Conservation (phyloP, 2,113 vertebrate species). For the Nothocercus nigrocapillus region DNA sequence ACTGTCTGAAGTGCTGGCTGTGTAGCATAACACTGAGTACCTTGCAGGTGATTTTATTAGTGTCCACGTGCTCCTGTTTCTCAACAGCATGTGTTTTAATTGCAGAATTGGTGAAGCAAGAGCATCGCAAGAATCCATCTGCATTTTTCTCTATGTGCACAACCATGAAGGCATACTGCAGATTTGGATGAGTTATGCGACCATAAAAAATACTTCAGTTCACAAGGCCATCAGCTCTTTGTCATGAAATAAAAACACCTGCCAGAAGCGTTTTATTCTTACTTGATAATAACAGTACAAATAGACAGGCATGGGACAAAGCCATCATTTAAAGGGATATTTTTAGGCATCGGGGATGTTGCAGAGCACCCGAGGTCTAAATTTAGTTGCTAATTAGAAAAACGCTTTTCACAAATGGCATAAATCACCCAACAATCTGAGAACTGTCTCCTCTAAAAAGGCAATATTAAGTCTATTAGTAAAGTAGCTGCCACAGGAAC, state of each 20-base stretch:
- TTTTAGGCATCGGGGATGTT: slow-evolving; percentile 46
- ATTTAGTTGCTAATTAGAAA: slow-evolving; percentile 67
- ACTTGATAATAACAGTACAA: slow-evolving; percentile 52
- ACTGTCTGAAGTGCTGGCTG: slow-evolving; percentile 20
- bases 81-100: slow-evolving; percentile 12
- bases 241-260: slow-evolving; percentile 70
- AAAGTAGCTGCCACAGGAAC: neutral
- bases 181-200: slow-evolving; percentile 36
- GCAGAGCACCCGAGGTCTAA: neutral
- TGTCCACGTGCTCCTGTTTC: neutral
- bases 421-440: slow-evolving; percentile 42
- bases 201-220: slow-evolving; percentile 43
- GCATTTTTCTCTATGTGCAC: neutral
- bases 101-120: slow-evolving; percentile 11
- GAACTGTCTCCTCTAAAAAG: neutral
- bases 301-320: slow-evolving; percentile 40
- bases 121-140: neutral
- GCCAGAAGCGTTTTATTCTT: slow-evolving; percentile 61
- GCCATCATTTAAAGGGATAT: slow-evolving; percentile 52
- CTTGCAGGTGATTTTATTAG: slow-evolving; percentile 5
- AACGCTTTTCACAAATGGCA: neutral
- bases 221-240: slow-evolving; percentile 50
- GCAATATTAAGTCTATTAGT: neutral
- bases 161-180: neutral
- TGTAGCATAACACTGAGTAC: neutral